These are phyloP conservation scores for Acanthurus lineatus DNA, from an alignment of 2,797 vertebrate species.

Conservation along the genomic window DNA sequence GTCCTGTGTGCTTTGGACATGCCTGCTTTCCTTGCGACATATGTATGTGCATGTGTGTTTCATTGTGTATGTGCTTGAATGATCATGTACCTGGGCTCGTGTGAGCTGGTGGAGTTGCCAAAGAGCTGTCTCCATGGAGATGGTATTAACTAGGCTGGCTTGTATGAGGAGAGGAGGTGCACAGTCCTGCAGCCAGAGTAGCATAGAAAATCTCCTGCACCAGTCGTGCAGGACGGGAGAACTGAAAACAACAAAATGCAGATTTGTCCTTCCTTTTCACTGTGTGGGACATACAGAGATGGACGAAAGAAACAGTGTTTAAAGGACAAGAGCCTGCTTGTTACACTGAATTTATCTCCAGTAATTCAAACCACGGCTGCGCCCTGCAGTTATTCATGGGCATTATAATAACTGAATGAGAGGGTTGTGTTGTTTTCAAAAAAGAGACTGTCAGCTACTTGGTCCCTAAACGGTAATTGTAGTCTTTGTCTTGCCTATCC, in stretches of 20 bases:
- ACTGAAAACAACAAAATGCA: conserved; percentile 60
- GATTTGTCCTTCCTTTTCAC: conserved; percentile 53
- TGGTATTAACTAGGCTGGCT: conserved; percentile 80
- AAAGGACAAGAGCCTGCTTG: conserved; percentile 67
- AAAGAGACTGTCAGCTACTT: conserved; percentile 17
- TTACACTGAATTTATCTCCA: conserved; percentile 41
- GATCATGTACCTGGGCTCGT: conserved; percentile 73
- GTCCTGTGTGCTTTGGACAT: conserved; percentile 58
- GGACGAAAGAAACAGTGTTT: conserved; percentile 26
- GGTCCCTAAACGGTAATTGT: conserved; percentile 7
- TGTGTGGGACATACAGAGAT: conserved; percentile 27
- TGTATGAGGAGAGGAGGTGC: conserved; percentile 72
- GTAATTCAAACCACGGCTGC: conserved; percentile 39
- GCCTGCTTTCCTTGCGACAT: conserved; percentile 67
- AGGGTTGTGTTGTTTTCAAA: conserved; percentile 44
- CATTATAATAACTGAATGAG: conserved; percentile 52
- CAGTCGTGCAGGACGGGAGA: conserved; percentile 55
- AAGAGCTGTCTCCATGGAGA: conserved; percentile 85
- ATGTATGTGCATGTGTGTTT: conserved; percentile 57
- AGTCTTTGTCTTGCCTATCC: conserved; percentile 13
- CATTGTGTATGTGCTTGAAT: conserved; percentile 64
- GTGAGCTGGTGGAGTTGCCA: conserved; percentile 76
- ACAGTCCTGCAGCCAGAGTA: conserved; percentile 66
- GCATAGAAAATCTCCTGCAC: conserved; percentile 67
- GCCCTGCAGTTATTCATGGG: conserved; percentile 63